These are phyloP conservation scores for Chironomus striatipennis DNA, from an alignment of 1,140 invertebrate genomes.

Conservation along the genomic window DNA sequence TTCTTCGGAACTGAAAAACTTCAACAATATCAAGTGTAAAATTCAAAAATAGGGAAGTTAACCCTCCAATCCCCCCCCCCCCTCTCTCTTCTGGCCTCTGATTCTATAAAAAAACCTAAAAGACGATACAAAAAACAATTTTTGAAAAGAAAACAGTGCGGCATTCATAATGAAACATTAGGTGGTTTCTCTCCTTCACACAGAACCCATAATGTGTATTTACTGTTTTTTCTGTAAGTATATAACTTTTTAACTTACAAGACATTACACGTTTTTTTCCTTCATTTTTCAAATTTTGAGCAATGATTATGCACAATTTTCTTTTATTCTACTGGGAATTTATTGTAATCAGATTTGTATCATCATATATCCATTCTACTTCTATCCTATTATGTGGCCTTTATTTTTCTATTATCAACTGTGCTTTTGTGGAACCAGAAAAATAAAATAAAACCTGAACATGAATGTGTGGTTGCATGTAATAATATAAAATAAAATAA, in stretches of 20 bases:
- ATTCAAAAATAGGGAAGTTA: no score
- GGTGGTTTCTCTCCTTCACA: neutral
- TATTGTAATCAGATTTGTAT: constrained; percentile 8
- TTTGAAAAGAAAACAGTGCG: neutral
- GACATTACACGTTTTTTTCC: neutral
- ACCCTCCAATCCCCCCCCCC: no score
- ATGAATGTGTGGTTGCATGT: no score
- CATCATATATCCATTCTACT: neutral
- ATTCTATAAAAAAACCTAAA: no score
- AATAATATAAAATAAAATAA: no score
- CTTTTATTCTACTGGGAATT: neutral
- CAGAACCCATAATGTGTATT: neutral
- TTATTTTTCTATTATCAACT: neutral
- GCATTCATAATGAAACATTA: neutral
- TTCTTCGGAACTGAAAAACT: no score
- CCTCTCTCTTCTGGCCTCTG: no score
- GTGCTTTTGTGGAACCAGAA: no score
- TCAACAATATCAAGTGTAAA: no score
- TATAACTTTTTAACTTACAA: neutral
- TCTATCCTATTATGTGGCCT: neutral
- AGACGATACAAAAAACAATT: no score
- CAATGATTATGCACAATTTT: constrained; percentile 8
- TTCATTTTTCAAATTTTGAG: constrained; percentile 14
- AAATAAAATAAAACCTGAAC: no score
- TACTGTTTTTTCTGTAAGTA: neutral